Percentiles rank a stretch among this genome's conserved stretches.
Conservation (phyloP, 2,888 invertebrate genomes). For the Eilema depressum region DNA sequence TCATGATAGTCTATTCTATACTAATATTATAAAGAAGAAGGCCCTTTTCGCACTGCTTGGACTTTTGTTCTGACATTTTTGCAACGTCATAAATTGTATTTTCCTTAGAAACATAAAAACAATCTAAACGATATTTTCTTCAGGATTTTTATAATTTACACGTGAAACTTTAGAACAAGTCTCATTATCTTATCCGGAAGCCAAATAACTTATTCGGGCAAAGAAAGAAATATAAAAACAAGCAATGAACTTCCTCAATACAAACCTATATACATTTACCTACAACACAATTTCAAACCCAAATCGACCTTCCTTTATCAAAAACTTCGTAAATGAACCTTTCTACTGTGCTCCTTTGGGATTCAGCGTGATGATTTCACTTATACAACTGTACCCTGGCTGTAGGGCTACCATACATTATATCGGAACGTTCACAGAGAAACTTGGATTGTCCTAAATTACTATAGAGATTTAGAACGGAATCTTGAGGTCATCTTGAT, state of each 20-base stretch:
- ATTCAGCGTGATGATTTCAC: conserved; percentile 43
- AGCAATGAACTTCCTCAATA: neutral
- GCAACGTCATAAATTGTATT: too few species aligned
- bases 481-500: neutral
- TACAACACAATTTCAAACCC: conserved; percentile 22
- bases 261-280: conserved; percentile 15
- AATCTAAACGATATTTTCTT: too few species aligned
- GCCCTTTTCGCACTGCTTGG: too few species aligned
- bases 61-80: too few species aligned
- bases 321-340: conserved; percentile 34
- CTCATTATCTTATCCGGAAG: neutral
- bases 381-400: conserved; percentile 39
- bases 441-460: neutral
- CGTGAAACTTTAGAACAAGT: neutral
- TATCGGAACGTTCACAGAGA: neutral
- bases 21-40: too few species aligned
- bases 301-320: conserved; percentile 26
- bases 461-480: neutral
- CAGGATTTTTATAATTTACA: too few species aligned
- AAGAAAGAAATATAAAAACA: neutral
- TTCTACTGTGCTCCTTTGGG: conserved; percentile 27
- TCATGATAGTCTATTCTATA: too few species aligned
- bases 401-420: conserved; percentile 18
- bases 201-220: neutral
- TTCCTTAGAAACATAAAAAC: too few species aligned